Evolutionary conservation across 2,113 vertebrate genomes (phyloP), one percentile per base, ranked within the genome.

Genomic region (Gymnogyps californianus): DNA sequence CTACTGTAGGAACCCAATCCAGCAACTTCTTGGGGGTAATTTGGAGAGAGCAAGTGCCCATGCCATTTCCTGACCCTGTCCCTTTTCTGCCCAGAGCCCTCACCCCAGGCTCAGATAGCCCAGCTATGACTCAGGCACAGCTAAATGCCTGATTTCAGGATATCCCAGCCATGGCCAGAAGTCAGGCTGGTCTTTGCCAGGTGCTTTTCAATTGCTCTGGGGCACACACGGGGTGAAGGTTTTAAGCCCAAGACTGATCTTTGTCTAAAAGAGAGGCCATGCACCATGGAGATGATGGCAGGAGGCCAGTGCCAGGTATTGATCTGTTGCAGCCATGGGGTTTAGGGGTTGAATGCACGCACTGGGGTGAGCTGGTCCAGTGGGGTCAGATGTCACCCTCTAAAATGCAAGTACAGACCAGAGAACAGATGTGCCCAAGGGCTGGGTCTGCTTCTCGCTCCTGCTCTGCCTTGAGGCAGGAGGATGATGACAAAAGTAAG

Each of bases 351-450:
- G 58, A 80, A 69, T 3, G 6, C 36, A 15, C 4, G 3, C 38
- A 17, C 0, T 10, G 21, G 6, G 38, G 22, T 24, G 29, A 64
- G 40, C n/a, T 47, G 54, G 10, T 42, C 49, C 70, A 19, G 32
- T 3, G 22, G 11, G 19, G 16, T n/a, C 29, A 52, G 49, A 61
- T 4, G 4, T 7, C 1, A 0, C 9, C 22, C 52, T 78, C 38
- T 69, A 82, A 62, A 90, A 67, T 5, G 1, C 71, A 74, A 29
- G 7, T 16, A 38, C 32, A 64, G 71, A 69, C 8, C 16, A 34
- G 54, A 65, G 9, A 59, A 57, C 3, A 61, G 22, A 49, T 2
- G 12, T 18, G 20, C 17, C 40, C 34, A 44, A 8, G 42, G 24
- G 31, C n/a, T 58, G 51, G 10, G 11, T 7, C 57, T 85, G 74